These are phyloP conservation scores for Sparidentex hasta DNA, from an alignment of 2,797 vertebrate genomes.

Conservation along the genomic window DNA sequence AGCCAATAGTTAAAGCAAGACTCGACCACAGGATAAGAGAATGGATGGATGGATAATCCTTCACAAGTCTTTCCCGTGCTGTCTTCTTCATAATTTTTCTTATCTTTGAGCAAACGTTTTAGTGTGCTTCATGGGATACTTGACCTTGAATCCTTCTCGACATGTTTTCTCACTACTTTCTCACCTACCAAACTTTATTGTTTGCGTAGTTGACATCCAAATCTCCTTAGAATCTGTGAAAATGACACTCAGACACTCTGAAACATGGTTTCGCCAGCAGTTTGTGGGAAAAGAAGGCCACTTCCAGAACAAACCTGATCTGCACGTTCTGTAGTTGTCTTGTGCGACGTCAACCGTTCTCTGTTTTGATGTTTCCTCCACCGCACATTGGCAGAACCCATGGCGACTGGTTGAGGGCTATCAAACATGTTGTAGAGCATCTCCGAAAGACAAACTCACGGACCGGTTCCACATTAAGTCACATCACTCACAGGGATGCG, in stretches of 20 bases:
- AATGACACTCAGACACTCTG: neutral
- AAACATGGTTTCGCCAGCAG: neutral
- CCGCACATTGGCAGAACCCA: neutral
- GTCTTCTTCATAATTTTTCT: neutral
- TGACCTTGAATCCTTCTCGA: neutral
- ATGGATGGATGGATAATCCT: neutral
- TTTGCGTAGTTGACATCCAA: neutral
- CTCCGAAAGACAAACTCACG: neutral
- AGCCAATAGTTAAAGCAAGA: no score
- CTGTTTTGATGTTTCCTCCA: neutral
- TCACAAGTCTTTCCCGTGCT: slow-evolving; percentile 2
- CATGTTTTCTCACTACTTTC: neutral
- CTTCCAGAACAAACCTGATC: slow-evolving; percentile 7
- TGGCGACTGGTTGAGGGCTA: slow-evolving; percentile 8
- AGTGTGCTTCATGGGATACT: neutral
- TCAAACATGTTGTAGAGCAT: slow-evolving; percentile 18
- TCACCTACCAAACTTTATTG: neutral
- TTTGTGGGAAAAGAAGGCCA: neutral
- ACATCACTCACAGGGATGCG: slow-evolving; percentile 49
- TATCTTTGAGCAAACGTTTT: neutral
- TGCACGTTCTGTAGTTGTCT: neutral
- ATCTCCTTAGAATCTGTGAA: neutral
- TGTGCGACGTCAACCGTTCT: neutral
- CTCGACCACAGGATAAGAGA: no score
- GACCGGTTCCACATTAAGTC: slow-evolving; percentile 40